Percentiles rank a stretch among this genome's conserved stretches.
These are phyloP conservation scores for Atopsyche davidsoni DNA, from an alignment of 1,140 invertebrate genomes.

Conservation along the genomic window DNA sequence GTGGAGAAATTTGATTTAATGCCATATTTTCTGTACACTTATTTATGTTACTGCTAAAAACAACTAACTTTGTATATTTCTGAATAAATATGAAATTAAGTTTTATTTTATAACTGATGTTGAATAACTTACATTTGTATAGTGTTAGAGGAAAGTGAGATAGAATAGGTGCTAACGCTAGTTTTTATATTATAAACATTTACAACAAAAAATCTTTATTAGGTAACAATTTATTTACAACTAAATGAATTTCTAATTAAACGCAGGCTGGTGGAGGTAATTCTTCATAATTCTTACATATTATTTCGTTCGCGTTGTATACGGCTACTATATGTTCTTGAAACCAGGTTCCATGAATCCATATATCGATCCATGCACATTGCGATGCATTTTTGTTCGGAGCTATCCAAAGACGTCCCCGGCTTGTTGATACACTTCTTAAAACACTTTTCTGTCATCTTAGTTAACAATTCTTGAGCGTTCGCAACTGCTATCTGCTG, in stretches of 20 bases:
- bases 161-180: background rate
- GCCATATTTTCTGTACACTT: background rate
- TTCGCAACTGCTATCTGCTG: slow-evolving; percentile 93
- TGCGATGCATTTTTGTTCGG: slow-evolving; percentile 95
- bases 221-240: slow-evolving; percentile 19
- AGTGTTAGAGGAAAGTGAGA: background rate
- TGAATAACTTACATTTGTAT: too few relatives aligned
- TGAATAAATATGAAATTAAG: too few relatives aligned
- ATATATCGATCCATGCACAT: slow-evolving; percentile 98
- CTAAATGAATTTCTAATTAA: slow-evolving; percentile 13
- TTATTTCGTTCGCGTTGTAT: slow-evolving; percentile 67
- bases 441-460: slow-evolving; percentile 97
- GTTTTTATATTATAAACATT: too few relatives aligned
- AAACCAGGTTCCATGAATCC: slow-evolving; percentile 91
- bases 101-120: too few relatives aligned
- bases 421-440: slow-evolving; percentile 90
- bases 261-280: background rate
- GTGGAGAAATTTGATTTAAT: slow-evolving; percentile 36
- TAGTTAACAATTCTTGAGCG: slow-evolving; percentile 88
- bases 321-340: slow-evolving; percentile 73
- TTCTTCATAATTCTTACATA: slow-evolving; percentile 34
- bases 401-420: slow-evolving; percentile 81
- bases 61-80: too few relatives aligned
- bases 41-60: too few relatives aligned
- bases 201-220: slow-evolving; percentile 7